phyloP scores from a whole-genome alignment of 2,888 invertebrate species.

The Drosophila falleni region DNA sequence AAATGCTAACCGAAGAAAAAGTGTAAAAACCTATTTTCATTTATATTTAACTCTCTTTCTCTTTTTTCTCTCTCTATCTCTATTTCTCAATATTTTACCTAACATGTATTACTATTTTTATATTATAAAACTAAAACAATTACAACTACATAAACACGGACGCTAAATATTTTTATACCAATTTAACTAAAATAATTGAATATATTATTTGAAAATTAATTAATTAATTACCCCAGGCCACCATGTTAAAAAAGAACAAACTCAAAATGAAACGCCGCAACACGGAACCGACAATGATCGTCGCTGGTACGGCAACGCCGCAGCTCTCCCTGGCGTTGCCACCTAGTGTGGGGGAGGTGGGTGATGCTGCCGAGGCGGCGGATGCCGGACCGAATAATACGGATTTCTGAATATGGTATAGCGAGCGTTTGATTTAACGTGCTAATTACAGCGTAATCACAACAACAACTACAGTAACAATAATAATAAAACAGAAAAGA shows the following conservation, averaged over 20 bases:
- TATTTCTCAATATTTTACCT: constrained; percentile 21
- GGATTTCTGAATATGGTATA: constrained; percentile 91
- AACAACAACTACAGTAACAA: constrained; percentile 24
- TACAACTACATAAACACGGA: constrained; percentile 57
- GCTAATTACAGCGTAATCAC: constrained; percentile 74
- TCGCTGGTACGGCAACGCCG: constrained; percentile 85
- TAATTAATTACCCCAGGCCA: constrained; percentile 89
- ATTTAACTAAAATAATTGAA: constrained; percentile 10
- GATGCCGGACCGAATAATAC: constrained; percentile 85
- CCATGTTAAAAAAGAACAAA: constrained; percentile 99
- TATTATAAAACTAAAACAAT: constrained; percentile 40
- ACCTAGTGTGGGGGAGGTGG: constrained; percentile 74
- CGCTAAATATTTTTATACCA: constrained; percentile 72
- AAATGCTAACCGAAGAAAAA: constrained; percentile 13
- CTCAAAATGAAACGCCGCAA: constrained; percentile 98
- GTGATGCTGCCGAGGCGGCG: constrained; percentile 81
- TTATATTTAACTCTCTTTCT: constrained; percentile 56
- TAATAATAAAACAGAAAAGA: constrained; percentile 15
- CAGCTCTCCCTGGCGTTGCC: constrained; percentile 86
- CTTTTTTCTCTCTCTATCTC: constrained; percentile 18
- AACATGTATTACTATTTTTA: constrained; percentile 19
- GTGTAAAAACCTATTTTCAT: constrained; percentile 42
- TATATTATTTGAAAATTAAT: constrained; percentile 9
- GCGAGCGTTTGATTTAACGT: constrained; percentile 90
- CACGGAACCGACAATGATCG: constrained; percentile 93